phyloP scores from a whole-genome alignment of 2,797 vertebrate genomes.

The Hypotaenidia okinawae region DNA sequence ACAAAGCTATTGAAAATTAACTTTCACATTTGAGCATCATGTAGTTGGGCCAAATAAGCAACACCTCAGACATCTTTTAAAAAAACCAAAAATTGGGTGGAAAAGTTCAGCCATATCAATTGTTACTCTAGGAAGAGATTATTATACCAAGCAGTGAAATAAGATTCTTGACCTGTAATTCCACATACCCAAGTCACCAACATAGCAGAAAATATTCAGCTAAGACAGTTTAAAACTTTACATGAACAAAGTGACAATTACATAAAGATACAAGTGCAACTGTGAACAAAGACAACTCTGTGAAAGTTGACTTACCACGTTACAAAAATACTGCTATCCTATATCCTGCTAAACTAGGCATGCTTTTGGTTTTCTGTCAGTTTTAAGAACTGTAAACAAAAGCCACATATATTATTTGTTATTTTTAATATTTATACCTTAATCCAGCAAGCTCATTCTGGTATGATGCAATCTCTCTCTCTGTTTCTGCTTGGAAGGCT shows the following conservation, averaged over 20 bases:
- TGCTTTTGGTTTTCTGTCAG: neutral
- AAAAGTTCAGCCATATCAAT: neutral
- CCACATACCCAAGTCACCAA: neutral
- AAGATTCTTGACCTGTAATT: neutral
- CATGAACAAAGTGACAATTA: neutral
- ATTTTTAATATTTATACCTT: constrained; percentile 72
- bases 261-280: neutral
- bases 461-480: constrained; percentile 65
- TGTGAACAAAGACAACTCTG: neutral
- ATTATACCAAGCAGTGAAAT: neutral
- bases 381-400: neutral
- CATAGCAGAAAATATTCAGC: neutral
- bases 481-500: constrained; percentile 65
- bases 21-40: too few relatives aligned
- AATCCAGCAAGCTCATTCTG: constrained; percentile 72
- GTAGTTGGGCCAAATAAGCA: neutral
- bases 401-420: neutral
- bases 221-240: neutral
- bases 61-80: neutral
- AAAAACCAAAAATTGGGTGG: neutral
- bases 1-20: neutral
- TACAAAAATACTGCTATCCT: neutral
- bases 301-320: neutral
- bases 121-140: neutral
- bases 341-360: neutral